Base-by-base conservation (phyloP, 2,113 vertebrate species). In the Jacana jacana region DNA sequence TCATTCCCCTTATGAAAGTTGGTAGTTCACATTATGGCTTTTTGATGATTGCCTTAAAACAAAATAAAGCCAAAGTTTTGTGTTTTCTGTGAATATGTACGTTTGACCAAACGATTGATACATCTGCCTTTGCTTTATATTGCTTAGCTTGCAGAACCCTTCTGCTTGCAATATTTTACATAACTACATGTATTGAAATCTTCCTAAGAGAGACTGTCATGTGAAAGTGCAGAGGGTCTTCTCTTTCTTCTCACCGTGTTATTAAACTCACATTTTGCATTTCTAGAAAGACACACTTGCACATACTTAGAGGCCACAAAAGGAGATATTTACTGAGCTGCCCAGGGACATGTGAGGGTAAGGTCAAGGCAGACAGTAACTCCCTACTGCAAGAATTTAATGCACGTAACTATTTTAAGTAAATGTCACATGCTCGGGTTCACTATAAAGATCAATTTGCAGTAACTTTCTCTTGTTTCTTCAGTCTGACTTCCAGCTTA, bases 351-450 rank as follows among this genome's bases (percentile, higher is more conserved):
- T 51, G 54, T 79, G 78, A 91, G 61, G 22, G n/a, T 65, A 75
- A 91, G 81, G 79, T 16, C 60, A 15, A 88, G 66, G 68, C 70
- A 77, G 73, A 70, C 23, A 68, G 33, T 42, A 91, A 96, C 72
- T 85, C 63, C 63, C 70, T 46, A 10, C 69, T 65, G 81, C 81
- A 88, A 44, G 46, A 88, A 88, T 93, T 83, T 39, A 73, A 83
- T 48, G 75, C 79, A 17, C 20, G 91, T 76, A 61, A 85, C 95
- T 96, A 88, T 97, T 95, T 96, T 91, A 88, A 86, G 93, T 80
- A 49, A 66, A 91, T 24, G 71, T 96, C 96, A 97, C 94, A 93
- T 89, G 91, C 87, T 77, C 8, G 13, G 48, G 65, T 76, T 92
- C 70, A 55, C 75, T 14, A 6, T 2, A 17, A 91, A 86, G 91